A percentile compares a stretch with the other conserved stretches of the same genome.
These are phyloP conservation scores for Perdita meconis DNA, from an alignment of 2,888 invertebrate species.

Conservation along the genomic window DNA sequence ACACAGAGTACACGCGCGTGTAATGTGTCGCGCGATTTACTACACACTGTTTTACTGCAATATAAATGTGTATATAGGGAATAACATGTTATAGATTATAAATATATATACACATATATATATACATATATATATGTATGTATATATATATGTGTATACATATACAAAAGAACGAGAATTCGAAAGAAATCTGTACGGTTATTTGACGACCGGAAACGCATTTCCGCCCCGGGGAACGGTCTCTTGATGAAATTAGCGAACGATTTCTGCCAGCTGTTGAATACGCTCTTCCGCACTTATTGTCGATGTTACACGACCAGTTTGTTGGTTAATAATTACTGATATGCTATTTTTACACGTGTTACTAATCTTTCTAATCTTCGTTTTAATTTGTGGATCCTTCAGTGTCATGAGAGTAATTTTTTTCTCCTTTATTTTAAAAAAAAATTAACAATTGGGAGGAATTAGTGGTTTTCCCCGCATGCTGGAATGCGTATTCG, in stretches of 20 bases:
- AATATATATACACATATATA: constrained; percentile 68
- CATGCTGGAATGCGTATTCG: constrained; percentile 76
- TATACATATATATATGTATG: constrained; percentile 33
- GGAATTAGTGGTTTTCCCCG: constrained; percentile 33
- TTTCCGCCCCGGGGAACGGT: constrained; percentile 72
- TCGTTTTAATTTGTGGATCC: constrained; percentile 18
- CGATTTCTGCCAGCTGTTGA: neutral
- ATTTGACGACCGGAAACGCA: constrained; percentile 75
- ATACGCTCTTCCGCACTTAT: constrained; percentile 6
- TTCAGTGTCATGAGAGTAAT: constrained; percentile 20
- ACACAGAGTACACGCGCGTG: too few relatives aligned
- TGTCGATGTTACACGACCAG: constrained; percentile 3
- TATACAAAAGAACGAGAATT: constrained; percentile 77
- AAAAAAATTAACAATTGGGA: constrained; percentile 25
- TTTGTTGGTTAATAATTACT: constrained; percentile 5
- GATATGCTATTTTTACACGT: constrained; percentile 12
- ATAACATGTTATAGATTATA: constrained; percentile 77
- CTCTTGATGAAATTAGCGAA: neutral
- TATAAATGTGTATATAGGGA: constrained; percentile 84
- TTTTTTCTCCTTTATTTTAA: constrained; percentile 7
- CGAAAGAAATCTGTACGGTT: constrained; percentile 67
- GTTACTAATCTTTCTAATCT: constrained; percentile 34
- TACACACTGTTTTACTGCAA: constrained; percentile 80
- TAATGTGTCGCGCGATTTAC: constrained; percentile 59
- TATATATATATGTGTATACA: constrained; percentile 56